Base-by-base conservation (phyloP, 2,113 vertebrate genomes). In the Thalassarche chlororhynchos region DNA sequence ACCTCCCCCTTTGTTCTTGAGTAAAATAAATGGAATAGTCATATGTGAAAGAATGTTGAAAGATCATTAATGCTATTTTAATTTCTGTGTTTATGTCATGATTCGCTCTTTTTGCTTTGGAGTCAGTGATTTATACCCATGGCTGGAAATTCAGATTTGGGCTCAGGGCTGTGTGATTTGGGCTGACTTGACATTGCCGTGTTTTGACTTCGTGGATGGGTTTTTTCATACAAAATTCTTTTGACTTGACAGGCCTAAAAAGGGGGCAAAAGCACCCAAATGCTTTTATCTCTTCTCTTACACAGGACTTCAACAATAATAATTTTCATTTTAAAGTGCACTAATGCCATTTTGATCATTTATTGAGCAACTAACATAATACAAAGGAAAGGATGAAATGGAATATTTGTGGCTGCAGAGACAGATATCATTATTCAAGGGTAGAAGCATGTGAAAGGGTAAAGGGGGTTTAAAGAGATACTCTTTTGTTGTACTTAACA, bases 401-500 rank as follows among this genome's bases (percentile, higher is more conserved):
- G 93, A 94, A 87, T 94, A 93, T 97, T 97, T 97, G 94, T 93
- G 93, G 84, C 96, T 97, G 89, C 79, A 91, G 71, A 96, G 94
- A 96, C 93, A 97, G 91, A 96, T 96, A 96, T 90, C 94, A 98
- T 98, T 98, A 98, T 97, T 97, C 96, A 98, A 93, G 89, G 89
- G 92, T 83, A 96, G 95, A 96, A 96, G 89, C 95, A 93, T 95
- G 93, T 75, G 93, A 97, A 98, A 97, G 97, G 97, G 97, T 95
- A 97, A 98, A 98, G 94, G 90, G 75, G 97, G 91, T 93, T 96
- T 98, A 98, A 97, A 97, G 97, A 97, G 96, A 97, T 97, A 94
- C 96, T 97, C 97, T 97, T 97, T 95, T 97, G 97, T 98, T 97
- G 95, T 96, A 95, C 95, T 97, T 98, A 98, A 98, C 96, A 90